phyloP scores from a whole-genome alignment of 2,797 vertebrate species.

The Carapus acus region DNA sequence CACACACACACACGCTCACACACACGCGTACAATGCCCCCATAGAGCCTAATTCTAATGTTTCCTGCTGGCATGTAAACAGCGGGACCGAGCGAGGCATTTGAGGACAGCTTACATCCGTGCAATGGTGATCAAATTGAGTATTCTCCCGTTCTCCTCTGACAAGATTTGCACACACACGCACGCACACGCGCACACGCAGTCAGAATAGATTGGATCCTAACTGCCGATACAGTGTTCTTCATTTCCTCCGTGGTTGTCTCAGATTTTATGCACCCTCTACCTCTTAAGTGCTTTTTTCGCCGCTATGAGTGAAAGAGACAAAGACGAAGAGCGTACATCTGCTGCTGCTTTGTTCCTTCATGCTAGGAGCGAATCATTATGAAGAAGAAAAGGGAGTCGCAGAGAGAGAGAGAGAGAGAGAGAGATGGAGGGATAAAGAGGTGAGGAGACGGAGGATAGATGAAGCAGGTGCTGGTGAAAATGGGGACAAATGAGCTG shows the following conservation, averaged over 20 bases:
- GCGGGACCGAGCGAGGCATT: slow-evolving; percentile 17
- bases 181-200: slow-evolving; percentile 16
- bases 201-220: slow-evolving; percentile 44
- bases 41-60: slow-evolving; percentile 7
- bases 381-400: not conserved
- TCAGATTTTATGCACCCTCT: not conserved
- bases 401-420: no score
- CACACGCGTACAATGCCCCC: slow-evolving; percentile 6
- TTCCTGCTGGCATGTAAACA: slow-evolving; percentile 25
- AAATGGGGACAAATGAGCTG: slow-evolving; percentile 5
- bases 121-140: slow-evolving; percentile 15
- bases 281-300: not conserved
- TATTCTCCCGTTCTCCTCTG: slow-evolving; percentile 8
- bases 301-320: no score
- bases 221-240: slow-evolving; percentile 17
- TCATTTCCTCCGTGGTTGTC: slow-evolving; percentile 9
- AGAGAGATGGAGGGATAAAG: not conserved
- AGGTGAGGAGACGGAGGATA: not conserved
- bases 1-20: slow-evolving; percentile 3
- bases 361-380: not conserved
- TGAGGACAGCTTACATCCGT: slow-evolving; percentile 21
- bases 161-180: slow-evolving; percentile 2
- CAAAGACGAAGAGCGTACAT: no score
- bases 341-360: no score
- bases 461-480: not conserved